Base-by-base conservation (phyloP, 2,113 vertebrate species). In the Nothobranchius furzeri region DNA sequence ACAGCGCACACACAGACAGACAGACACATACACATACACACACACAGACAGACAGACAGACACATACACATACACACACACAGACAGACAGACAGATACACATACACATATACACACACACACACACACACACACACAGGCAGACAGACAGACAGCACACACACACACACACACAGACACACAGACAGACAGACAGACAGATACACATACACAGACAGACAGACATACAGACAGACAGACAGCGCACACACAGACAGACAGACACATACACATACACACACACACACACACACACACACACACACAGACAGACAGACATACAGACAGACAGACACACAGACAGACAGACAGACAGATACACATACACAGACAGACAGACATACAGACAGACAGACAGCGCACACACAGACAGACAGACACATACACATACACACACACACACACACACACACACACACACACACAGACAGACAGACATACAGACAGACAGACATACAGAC, bases 31-130 rank as follows among this genome's bases (percentile, higher is more conserved):
- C 0, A 9, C 73, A 64, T 47, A 51, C 11, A 74, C 81, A 54
- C 48, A 58, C 20, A 59, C 35, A 47, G 9, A n/a, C 17, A 51
- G 12, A n/a, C 1, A 24, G 1, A 4, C 30, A 30, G 1, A 30
- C 30, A 30, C 5, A 9, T 8, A 49, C 49, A 7, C 37, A 17
- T 36, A 36, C 10, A 50, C 17, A 49, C 5, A 14, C 0, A 9
- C 73, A 64, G 47, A 51, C 11, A 50, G 9, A 49, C 5, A 14
- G 0, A 9, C 73, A 64, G 47, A 51, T 11, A 74, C 81, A 54
- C 51, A 58, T 17, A 59, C 20, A 47, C 13, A n/a, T 13, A 51
- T 12, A n/a, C 1, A 24, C 30, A 4, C 30, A 30, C 30, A 30
- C 30, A 30, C 5, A 9, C 10, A 49, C 49, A 7, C 37, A 17